Conservation (phyloP, 2,797 vertebrate genomes). For the Coregonus suidteri region DNA sequence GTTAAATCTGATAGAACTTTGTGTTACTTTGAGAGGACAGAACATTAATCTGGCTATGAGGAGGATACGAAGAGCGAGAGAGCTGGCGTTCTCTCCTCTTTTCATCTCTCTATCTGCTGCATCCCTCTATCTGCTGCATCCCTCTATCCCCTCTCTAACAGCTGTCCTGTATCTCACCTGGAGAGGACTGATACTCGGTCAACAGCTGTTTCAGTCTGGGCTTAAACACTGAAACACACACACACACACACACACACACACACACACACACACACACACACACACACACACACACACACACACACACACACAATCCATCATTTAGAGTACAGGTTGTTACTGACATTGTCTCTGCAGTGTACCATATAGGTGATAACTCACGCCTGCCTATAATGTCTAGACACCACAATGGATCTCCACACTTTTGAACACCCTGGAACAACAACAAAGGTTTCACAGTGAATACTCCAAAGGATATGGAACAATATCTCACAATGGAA, state of each 20-base stretch:
- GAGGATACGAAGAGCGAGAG: conserved; percentile 14
- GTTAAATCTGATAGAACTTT: background rate
- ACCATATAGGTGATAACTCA: background rate
- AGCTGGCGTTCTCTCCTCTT: conserved; percentile 4
- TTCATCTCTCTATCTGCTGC: background rate
- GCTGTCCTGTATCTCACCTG: conserved; percentile 35
- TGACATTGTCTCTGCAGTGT: background rate
- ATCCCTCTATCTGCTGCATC: background rate
- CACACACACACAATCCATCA: background rate
- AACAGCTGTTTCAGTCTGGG: conserved; percentile 16
- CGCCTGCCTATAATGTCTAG: background rate
- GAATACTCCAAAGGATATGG: background rate
- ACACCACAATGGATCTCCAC: too few species aligned
- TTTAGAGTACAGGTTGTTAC: background rate
- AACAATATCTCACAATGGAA: too few species aligned
- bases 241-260: background rate
- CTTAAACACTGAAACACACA: background rate
- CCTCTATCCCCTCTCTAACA: conserved; percentile 10
- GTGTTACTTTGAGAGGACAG: conserved; percentile 6
- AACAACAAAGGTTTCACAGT: background rate
- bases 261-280: background rate
- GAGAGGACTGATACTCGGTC: conserved; percentile 13
- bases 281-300: background rate
- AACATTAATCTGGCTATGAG: conserved; percentile 7
- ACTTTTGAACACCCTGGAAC: background rate